These are phyloP conservation scores for Drosophila yooni DNA, from an alignment of 2,888 invertebrate species.

Conservation along the genomic window DNA sequence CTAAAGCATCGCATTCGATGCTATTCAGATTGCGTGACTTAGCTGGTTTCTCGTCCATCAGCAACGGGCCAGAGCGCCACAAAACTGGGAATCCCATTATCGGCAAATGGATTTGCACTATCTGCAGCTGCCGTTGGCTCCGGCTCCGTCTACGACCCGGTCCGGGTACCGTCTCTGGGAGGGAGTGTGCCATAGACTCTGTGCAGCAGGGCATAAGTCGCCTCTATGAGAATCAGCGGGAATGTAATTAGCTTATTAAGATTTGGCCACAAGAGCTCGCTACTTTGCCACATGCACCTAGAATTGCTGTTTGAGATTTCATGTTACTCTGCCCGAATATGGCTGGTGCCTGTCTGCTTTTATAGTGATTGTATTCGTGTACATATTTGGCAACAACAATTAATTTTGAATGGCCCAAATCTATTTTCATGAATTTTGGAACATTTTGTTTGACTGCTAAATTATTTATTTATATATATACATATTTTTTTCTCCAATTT, in stretches of 20 bases:
- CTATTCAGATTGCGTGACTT: neutral
- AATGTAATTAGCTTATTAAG: constrained; percentile 56
- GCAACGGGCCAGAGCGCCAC: neutral
- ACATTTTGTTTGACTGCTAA: neutral
- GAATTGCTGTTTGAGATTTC: constrained; percentile 55
- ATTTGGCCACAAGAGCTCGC: constrained; percentile 10
- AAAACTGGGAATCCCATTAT: neutral
- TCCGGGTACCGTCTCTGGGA: constrained; percentile 3
- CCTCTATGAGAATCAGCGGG: constrained; percentile 58
- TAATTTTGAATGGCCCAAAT: constrained; percentile 26
- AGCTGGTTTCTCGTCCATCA: neutral
- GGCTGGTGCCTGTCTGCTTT: constrained; percentile 31
- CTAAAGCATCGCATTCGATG: neutral
- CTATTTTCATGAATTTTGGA: neutral
- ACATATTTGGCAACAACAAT: constrained; percentile 50
- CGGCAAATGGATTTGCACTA: too few species aligned
- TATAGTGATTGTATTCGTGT: constrained; percentile 33
- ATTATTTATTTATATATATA: neutral
- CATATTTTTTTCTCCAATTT: neutral
- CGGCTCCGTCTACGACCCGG: constrained; percentile 2
- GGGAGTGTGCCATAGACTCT: constrained; percentile 34
- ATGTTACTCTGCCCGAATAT: constrained; percentile 43
- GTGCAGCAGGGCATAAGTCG: constrained; percentile 53
- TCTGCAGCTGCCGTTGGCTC: neutral
- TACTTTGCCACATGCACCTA: constrained; percentile 63